Base-by-base conservation (phyloP, 2,113 vertebrate genomes). In the Serilophus lunatus region DNA sequence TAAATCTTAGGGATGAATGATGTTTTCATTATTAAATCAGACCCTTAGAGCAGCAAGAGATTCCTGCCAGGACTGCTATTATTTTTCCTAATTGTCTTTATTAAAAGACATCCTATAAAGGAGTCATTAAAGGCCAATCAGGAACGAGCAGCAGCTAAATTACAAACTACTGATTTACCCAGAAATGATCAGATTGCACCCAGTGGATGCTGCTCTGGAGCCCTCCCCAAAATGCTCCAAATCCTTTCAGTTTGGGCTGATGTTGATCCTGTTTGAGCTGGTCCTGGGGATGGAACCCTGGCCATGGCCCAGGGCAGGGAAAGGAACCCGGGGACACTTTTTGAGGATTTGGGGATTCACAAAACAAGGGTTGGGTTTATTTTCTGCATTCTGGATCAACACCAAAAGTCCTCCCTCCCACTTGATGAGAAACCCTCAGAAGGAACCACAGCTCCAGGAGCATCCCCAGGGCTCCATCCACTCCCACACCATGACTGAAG, bases 211-310 rank as follows among this genome's bases (percentile, higher is more conserved):
- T 22, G 44, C 74, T 38, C 35, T 57, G 2, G 22, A 38, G 57
- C 35, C 61, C 24, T 47, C 53, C 45, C 33, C 24, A 22, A 64
- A 42, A 28, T 2, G 7, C 18, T 40, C 20, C 22, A 1, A 56
- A 61, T 36, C 26, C 36, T 45, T 29, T 5, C 0, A 4, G 31
- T 20, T 31, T 10, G 45, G 68, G 80, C 44, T 13, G 7, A 54
- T 0, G 40, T 1, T 14, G 6, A 8, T 7, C n/a, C 72, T 6
- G 80, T 36, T 2, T n/a, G 56, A 35, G 36, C 8, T 1, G 28
- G 36, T 3, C 9, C 36, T 28, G 17, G 26, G 60, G 60, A 29
- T 29, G 60, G 60, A 25, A 40, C 36, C 12, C 49, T 28, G 38
- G 38, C 13, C 28, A 35, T 24, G n/a, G 15, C 36, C 12, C 49